phyloP scores from a whole-genome alignment of 1,140 invertebrate species.

The Whitmania pigra region DNA sequence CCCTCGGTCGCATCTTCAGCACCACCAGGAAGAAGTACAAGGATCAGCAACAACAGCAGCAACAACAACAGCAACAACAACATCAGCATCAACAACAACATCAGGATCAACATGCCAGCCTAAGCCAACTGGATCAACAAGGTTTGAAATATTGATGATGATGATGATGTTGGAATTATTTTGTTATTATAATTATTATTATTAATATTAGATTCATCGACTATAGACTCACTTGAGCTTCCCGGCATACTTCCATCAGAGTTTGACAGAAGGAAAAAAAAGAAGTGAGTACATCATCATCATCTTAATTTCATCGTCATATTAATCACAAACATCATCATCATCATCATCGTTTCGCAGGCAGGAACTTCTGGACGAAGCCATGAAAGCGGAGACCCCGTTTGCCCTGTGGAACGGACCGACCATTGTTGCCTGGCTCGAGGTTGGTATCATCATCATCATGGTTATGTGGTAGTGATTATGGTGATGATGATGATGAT shows the following conservation, averaged over 20 bases:
- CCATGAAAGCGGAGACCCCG: slow-evolving; percentile 96
- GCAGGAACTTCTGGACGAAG: slow-evolving; percentile 87
- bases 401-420: slow-evolving; percentile 99
- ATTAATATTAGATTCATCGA: neutral
- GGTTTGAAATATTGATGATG: neutral
- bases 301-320: neutral
- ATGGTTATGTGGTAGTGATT: neutral
- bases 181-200: neutral
- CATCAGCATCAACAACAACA: neutral
- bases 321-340: neutral
- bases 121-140: neutral
- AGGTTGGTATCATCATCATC: no score
- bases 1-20: slow-evolving; percentile 78
- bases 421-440: slow-evolving; percentile 96
- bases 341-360: slow-evolving; percentile 45
- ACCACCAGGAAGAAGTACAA: slow-evolving; percentile 81
- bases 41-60: slow-evolving; percentile 19
- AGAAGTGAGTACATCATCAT: slow-evolving; percentile 56
- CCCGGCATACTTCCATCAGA: slow-evolving; percentile 44
- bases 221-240: neutral
- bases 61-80: neutral
- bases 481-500: neutral
- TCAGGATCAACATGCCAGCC: neutral
- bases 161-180: neutral
- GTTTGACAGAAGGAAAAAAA: slow-evolving; percentile 83